Evolutionary conservation across 2,888 invertebrate species (phyloP).

Genomic region (Drosophila bunnanda): DNA sequence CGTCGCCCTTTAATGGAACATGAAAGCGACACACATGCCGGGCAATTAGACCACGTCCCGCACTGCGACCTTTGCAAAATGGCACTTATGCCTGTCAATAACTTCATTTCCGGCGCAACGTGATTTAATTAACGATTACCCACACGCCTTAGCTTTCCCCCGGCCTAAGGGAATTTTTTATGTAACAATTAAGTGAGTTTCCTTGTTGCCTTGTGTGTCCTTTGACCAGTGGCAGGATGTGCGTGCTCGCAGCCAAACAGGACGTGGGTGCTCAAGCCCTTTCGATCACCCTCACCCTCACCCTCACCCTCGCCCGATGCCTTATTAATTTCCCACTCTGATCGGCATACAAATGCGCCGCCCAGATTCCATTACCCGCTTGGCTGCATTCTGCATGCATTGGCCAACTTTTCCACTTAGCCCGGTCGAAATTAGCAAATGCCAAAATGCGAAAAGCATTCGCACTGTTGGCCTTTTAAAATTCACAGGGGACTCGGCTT

Average conservation of each 20-base stretch:
- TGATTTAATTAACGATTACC: conserved; percentile 78
- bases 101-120: conserved; percentile 75
- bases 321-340: conserved; percentile 28
- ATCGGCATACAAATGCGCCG: conserved; percentile 23
- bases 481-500: neutral
- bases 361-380: conserved; percentile 18
- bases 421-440: conserved; percentile 1
- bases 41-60: conserved; percentile 69
- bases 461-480: no score
- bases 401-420: conserved; percentile 10
- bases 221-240: neutral
- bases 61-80: conserved; percentile 15
- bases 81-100: conserved; percentile 71
- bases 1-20: conserved; percentile 19
- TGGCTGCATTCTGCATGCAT: conserved; percentile 13
- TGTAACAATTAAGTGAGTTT: conserved; percentile 71
- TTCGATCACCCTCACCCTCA: no score
- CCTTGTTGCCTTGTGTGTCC: conserved; percentile 51
- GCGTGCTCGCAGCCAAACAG: conserved; percentile 20
- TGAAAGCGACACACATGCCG: conserved; percentile 34
- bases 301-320: neutral
- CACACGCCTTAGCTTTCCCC: neutral
- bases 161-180: conserved; percentile 11
- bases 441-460: conserved; percentile 2
- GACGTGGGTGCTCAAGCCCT: conserved; percentile 16